phyloP scores from a whole-genome alignment of 2,113 vertebrate species.

The Anguilla rostrata region DNA sequence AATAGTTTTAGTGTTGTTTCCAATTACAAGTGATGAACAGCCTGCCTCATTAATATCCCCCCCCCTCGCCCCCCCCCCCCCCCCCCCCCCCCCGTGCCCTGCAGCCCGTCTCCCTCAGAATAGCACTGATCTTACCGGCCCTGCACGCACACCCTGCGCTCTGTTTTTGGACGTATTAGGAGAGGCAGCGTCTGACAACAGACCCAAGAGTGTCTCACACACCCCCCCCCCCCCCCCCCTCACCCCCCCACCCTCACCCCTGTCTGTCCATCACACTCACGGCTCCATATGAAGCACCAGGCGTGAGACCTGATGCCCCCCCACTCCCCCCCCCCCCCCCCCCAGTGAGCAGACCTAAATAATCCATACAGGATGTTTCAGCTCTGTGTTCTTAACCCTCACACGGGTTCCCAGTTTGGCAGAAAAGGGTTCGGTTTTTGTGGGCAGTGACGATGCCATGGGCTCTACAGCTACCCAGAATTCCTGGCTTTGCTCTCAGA shows the following conservation, averaged over 20 bases:
- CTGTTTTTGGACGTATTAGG: slow-evolving; percentile 83
- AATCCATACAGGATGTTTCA: slow-evolving; percentile 54
- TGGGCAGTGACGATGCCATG: not conserved
- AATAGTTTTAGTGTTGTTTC: slow-evolving; percentile 85
- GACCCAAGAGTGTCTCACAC: slow-evolving; percentile 43
- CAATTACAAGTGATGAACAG: slow-evolving; percentile 85
- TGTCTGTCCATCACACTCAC: slow-evolving; percentile 27
- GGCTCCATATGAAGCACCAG: not conserved
- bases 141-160: slow-evolving; percentile 58
- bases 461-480: too few relatives aligned
- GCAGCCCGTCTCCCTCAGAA: slow-evolving; percentile 80
- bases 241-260: slow-evolving; percentile 22
- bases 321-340: rapidly evolving
- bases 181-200: slow-evolving; percentile 52
- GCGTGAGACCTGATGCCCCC: not conserved
- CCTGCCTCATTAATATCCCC: slow-evolving; percentile 83
- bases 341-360: slow-evolving; percentile 47
- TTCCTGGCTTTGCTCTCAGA: too few relatives aligned
- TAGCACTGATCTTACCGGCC: slow-evolving; percentile 83
- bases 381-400: slow-evolving; percentile 46
- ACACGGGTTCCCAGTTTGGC: slow-evolving; percentile 40
- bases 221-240: slow-evolving; percentile 38
- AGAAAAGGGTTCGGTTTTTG: not conserved
- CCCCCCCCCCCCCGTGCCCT: slow-evolving; percentile 78
- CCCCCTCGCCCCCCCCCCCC: slow-evolving; percentile 81